Conservation (phyloP, 2,888 invertebrate genomes). For the Synanthedon tipuliformis region DNA sequence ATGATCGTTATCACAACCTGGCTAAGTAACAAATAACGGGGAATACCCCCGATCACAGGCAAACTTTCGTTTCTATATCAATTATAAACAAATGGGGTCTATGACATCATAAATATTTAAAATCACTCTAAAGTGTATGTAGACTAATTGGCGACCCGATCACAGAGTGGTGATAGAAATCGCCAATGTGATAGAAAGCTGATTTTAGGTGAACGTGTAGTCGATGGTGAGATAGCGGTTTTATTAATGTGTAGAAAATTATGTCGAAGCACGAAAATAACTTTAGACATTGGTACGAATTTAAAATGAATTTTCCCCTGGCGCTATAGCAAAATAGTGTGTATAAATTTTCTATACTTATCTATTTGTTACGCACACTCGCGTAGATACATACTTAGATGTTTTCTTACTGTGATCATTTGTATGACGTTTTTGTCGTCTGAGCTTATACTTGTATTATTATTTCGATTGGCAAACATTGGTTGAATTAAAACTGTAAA, state of each 20-base stretch:
- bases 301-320: conserved; percentile 2
- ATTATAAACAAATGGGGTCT: no score
- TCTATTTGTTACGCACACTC: conserved; percentile 49
- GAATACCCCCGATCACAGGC: no score
- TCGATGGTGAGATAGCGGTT: neutral
- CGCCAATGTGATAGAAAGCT: neutral
- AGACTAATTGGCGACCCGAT: no score
- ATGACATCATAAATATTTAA: no score
- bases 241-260: neutral
- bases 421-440: conserved; percentile 35
- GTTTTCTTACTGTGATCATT: conserved; percentile 64
- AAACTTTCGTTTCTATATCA: no score
- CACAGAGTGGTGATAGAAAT: no score
- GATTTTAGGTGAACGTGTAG: neutral
- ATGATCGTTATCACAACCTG: no score
- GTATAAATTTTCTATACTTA: conserved; percentile 41
- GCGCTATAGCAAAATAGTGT: conserved; percentile 17
- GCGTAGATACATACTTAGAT: conserved; percentile 54
- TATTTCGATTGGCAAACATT: conserved; percentile 9
- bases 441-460: conserved; percentile 18
- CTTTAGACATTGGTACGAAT: conserved; percentile 4
- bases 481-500: neutral
- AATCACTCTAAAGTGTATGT: no score
- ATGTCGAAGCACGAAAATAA: no score
- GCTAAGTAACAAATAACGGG: no score